Evolutionary conservation across 2,888 invertebrate species (phyloP).

Genomic region (Clivina fossor): DNA sequence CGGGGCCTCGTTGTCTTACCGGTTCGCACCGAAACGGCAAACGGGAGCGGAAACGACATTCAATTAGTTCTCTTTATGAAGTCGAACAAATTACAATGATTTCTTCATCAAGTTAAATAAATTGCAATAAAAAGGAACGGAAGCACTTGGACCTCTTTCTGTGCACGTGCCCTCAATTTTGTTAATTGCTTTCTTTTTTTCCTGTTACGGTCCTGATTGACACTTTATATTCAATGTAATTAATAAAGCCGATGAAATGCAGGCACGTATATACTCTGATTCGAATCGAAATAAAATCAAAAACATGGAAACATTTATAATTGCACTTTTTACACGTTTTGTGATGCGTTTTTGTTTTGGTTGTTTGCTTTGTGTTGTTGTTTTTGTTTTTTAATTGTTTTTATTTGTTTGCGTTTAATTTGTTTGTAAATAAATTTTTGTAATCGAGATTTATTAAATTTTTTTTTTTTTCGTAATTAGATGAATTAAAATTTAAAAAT

Average conservation of each 20-base stretch:
- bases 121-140: conserved; percentile 10
- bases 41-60: conserved; percentile 13
- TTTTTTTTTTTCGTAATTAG: no score
- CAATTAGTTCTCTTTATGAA: conserved; percentile 24
- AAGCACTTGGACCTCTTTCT: neutral
- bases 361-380: no score
- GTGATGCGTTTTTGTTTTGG: no score
- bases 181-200: conserved; percentile 18
- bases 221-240: conserved; percentile 11
- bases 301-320: neutral
- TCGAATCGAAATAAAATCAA: neutral
- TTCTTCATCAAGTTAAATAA: conserved; percentile 16
- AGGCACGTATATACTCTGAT: neutral
- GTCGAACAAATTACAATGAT: conserved; percentile 24
- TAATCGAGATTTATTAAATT: no score
- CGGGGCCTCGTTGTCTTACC: no score
- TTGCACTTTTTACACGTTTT: neutral
- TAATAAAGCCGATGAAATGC: conserved; percentile 8
- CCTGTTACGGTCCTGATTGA: conserved; percentile 15
- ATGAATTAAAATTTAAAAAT: no score
- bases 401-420: no score
- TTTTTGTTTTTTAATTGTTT: no score
- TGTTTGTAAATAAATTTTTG: no score
- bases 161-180: neutral
- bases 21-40: no score